Evolutionary conservation across 2,113 vertebrate genomes (phyloP), one percentile per base, ranked within the genome.

Genomic region (Leucoraja erinaceus): DNA sequence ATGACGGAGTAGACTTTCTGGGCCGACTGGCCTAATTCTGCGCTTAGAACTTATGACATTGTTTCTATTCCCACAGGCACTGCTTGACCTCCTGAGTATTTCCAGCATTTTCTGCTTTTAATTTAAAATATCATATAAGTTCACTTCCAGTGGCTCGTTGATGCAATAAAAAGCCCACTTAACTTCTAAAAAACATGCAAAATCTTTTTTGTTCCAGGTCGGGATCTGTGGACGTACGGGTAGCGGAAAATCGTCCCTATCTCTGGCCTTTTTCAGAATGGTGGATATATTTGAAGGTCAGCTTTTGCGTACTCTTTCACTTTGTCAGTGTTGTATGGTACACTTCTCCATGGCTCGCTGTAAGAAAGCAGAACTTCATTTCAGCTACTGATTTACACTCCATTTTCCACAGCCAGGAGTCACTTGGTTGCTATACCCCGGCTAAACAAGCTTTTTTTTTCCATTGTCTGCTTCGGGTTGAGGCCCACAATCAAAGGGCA

Each of bases 251-350:
- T 99, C 99, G 0, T 99, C 99, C 0, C 94, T 99, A 61, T 99
- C 99, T 0, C 94, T 99, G 96, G 98, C 99, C 0, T 98, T 99
- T 95, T 99, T 99, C 97, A 97, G 98, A 95, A 99, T 99, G 99
- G 98, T 99, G 93, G 99, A 99, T 74, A 98, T 99, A 93, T 99
- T 98, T 94, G 98, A 99, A 94, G 99, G 99, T 99, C 93, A 95
- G 97, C 96, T 22, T 72, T 93, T 75, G 88, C n/a, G 38, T 91
- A 16, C 66, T 76, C 83, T 54, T 93, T 90, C 75, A 90, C 38
- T 77, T 10, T 12, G 33, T 14, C 47, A 0, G n/a, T 31, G 61
- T 0, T 88, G 20, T 28, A 14, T 14, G 1, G 90, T 25, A 91
- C 47, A 4, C 68, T 54, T 54, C 56, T 63, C 14, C 28, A 72